Evolutionary conservation across 2,888 invertebrate genomes (phyloP).

Genomic region (Quadroppia sp.): DNA sequence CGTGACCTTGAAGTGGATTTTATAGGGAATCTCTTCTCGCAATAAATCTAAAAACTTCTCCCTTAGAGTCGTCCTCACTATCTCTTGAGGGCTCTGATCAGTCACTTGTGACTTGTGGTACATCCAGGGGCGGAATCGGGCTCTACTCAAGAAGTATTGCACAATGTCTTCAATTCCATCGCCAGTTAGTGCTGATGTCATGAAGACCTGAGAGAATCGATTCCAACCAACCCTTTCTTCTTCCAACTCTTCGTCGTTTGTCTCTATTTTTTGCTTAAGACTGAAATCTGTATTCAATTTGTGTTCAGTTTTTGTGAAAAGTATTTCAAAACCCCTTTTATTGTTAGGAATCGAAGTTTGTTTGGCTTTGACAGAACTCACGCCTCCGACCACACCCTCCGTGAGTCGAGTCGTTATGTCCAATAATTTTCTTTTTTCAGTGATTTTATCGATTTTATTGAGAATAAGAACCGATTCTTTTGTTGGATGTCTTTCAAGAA

Average conservation of each 20-base stretch:
- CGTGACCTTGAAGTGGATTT: constrained; percentile 62
- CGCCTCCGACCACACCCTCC: constrained; percentile 55
- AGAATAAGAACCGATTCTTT: constrained; percentile 68
- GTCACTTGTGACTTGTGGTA: constrained; percentile 66
- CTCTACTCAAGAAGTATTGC: constrained; percentile 66
- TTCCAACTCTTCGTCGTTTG: constrained; percentile 42
- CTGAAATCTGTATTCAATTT: neutral
- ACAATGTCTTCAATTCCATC: constrained; percentile 69
- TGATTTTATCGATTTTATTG: constrained; percentile 68
- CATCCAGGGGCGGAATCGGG: constrained; percentile 65
- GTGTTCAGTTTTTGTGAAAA: constrained; percentile 44
- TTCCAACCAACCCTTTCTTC: constrained; percentile 60
- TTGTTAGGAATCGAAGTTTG: neutral
- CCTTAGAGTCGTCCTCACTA: constrained; percentile 70
- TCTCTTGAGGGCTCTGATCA: constrained; percentile 65
- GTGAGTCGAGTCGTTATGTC: constrained; percentile 67
- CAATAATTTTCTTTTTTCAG: constrained; percentile 65
- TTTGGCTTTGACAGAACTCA: constrained; percentile 40
- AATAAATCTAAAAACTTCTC: constrained; percentile 78
- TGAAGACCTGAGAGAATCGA: constrained; percentile 81
- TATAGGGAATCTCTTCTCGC: constrained; percentile 81
- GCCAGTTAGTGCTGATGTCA: constrained; percentile 79
- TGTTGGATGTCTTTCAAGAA: constrained; percentile 62
- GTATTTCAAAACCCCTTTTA: constrained; percentile 37
- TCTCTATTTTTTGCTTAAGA: neutral